These are phyloP conservation scores for Cosmopolites sordidus DNA, from an alignment of 2,888 invertebrate species.

Conservation along the genomic window DNA sequence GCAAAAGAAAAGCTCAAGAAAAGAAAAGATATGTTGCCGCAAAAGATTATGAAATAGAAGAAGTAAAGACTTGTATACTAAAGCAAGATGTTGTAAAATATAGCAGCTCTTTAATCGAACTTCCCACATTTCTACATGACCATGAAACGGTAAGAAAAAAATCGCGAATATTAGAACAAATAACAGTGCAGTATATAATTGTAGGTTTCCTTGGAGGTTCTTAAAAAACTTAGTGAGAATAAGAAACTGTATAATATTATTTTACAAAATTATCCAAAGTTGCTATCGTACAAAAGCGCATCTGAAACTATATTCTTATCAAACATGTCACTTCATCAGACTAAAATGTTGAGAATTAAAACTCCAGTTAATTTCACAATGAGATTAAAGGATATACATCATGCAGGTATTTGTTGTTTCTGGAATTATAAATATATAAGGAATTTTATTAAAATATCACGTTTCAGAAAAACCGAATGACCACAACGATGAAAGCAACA, in stretches of 20 bases:
- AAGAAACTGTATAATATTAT: conserved; percentile 65
- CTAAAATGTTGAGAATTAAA: conserved; percentile 38
- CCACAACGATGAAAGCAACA: background rate
- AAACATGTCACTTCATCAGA: conserved; percentile 41
- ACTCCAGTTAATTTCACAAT: conserved; percentile 61
- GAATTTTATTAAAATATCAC: background rate
- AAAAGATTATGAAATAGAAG: conserved; percentile 19
- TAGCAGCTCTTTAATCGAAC: conserved; percentile 61
- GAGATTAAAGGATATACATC: conserved; percentile 49
- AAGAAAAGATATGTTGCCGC: conserved; percentile 3
- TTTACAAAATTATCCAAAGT: conserved; percentile 67
- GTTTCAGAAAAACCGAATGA: conserved; percentile 9
- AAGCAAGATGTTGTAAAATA: conserved; percentile 3
- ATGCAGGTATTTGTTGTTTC: conserved; percentile 17
- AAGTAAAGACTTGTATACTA: conserved; percentile 10
- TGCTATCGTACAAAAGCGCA: conserved; percentile 59
- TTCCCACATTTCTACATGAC: conserved; percentile 69
- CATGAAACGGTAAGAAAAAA: conserved; percentile 58
- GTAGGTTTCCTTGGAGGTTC: conserved; percentile 63
- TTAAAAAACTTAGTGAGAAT: conserved; percentile 60
- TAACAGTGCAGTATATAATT: conserved; percentile 37
- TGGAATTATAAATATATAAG: background rate
- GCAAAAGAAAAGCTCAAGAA: background rate
- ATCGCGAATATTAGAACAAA: background rate
- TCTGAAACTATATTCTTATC: conserved; percentile 61